phyloP scores from a whole-genome alignment of 2,113 vertebrate species.

The Ptilorrhoa leucosticta region DNA sequence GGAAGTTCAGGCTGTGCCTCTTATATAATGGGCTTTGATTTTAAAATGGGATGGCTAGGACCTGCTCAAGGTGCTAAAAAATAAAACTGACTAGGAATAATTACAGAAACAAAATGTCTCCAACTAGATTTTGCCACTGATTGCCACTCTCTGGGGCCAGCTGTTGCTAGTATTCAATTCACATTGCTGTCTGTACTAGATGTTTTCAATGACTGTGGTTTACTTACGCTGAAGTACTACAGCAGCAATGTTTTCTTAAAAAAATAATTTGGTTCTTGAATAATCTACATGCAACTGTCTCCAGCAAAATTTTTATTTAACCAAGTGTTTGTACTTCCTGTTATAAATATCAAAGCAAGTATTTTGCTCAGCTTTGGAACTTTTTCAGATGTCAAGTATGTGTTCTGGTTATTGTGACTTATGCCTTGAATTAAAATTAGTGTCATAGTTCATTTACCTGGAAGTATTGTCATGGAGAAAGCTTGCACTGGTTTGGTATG shows the following conservation, averaged over 20 bases:
- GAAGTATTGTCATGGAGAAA: not conserved
- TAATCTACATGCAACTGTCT: not conserved
- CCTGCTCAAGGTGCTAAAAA: not conserved
- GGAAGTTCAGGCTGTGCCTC: not conserved
- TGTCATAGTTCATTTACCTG: not conserved
- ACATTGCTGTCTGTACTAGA: not conserved
- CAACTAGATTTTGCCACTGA: not conserved
- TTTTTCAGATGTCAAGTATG: not conserved
- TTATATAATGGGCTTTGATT: not conserved
- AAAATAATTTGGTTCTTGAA: not conserved
- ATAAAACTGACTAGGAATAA: not conserved
- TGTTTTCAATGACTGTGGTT: not conserved
- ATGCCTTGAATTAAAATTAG: not conserved
- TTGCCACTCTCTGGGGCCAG: not conserved
- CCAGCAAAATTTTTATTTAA: not conserved
- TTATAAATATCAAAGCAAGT: not conserved
- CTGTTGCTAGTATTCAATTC: not conserved
- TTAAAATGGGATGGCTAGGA: not conserved
- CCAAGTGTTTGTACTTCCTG: not conserved
- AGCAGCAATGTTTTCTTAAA: not conserved
- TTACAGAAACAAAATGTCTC: not conserved
- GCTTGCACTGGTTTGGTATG: not conserved
- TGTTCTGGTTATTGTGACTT: not conserved
- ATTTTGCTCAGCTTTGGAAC: not conserved
- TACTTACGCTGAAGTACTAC: not conserved